Evolutionary conservation across 2,797 vertebrate species (phyloP).

Genomic region (Neosalanx taihuensis): DNA sequence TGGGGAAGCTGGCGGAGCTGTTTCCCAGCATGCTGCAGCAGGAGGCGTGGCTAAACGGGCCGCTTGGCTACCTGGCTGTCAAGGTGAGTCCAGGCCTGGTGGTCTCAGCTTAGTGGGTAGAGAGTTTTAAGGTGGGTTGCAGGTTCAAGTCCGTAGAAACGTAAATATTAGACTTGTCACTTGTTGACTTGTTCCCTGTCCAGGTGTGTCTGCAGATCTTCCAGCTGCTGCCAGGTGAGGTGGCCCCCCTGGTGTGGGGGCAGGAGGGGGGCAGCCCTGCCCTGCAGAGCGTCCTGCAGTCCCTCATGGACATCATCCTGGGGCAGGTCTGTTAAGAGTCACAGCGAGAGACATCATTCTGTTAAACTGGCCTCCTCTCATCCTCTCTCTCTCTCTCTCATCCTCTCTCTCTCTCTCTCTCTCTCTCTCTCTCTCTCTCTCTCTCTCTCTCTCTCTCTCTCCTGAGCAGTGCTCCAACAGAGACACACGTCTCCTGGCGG

Average conservation of each 20-base stretch:
- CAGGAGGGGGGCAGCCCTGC: slow-evolving; percentile 11
- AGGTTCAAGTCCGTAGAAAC: no score
- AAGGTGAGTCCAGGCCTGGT: slow-evolving; percentile 69
- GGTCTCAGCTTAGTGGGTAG: background rate
- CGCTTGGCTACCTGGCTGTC: slow-evolving; percentile 70
- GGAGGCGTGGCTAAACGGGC: slow-evolving; percentile 50
- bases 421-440: background rate
- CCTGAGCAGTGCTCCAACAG: slow-evolving; percentile 67
- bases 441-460: no score
- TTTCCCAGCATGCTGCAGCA: slow-evolving; percentile 65
- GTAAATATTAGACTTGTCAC: slow-evolving; percentile 20
- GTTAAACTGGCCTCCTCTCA: background rate
- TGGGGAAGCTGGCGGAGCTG: slow-evolving; percentile 69
- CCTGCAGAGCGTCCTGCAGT: slow-evolving; percentile 74
- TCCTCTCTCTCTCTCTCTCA: no score
- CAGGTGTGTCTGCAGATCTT: slow-evolving; percentile 87
- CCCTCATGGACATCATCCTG: slow-evolving; percentile 73
- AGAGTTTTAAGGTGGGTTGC: no score
- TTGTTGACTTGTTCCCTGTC: slow-evolving; percentile 20
- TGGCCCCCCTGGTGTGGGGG: slow-evolving; percentile 74
- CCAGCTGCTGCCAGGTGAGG: slow-evolving; percentile 69
- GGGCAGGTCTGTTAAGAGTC: slow-evolving; percentile 68
- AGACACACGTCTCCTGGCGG: slow-evolving; percentile 81
- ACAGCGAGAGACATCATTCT: background rate
- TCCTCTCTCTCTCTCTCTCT: background rate